Percentiles rank a stretch among this genome's conserved stretches.
These are phyloP conservation scores for Alligator sinensis DNA, from an alignment of 2,113 vertebrate genomes.

Conservation along the genomic window DNA sequence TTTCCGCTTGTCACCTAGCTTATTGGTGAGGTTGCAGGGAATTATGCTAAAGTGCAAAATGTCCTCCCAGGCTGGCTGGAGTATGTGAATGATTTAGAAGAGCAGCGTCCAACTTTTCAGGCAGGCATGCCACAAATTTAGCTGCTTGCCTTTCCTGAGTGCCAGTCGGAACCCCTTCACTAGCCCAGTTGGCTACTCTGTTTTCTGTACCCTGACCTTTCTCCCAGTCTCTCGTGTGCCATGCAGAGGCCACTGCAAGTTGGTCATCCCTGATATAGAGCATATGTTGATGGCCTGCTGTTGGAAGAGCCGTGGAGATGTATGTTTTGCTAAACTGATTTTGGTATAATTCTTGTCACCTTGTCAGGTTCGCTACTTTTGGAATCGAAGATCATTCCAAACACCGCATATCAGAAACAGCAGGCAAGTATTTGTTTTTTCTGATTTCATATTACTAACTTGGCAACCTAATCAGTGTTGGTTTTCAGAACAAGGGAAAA, in stretches of 20 bases:
- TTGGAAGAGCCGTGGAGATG: background rate
- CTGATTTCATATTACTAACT: slow-evolving; percentile 48
- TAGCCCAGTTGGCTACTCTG: no score
- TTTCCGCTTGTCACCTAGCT: background rate
- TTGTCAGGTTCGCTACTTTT: slow-evolving; percentile 93
- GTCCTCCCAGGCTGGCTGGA: background rate
- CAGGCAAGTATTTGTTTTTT: slow-evolving; percentile 88
- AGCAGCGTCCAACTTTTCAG: no score
- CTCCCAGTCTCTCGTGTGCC: no score
- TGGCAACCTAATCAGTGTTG: background rate
- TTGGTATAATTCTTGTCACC: slow-evolving; percentile 43
- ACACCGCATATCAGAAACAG: slow-evolving; percentile 99
- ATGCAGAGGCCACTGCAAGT: no score
- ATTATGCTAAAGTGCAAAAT: background rate
- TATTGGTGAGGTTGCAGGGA: background rate
- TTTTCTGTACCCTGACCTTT: no score
- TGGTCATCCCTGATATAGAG: background rate
- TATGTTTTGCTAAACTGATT: slow-evolving; percentile 16
- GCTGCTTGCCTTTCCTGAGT: no score
- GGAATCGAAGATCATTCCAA: slow-evolving; percentile 98
- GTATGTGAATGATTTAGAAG: background rate
- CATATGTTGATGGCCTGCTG: background rate
- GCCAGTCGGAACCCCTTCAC: no score
- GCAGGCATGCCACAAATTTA: no score
- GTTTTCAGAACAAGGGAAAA: slow-evolving; percentile 32